Conservation (phyloP, 2,888 invertebrate species). For the Macaria liturata region DNA sequence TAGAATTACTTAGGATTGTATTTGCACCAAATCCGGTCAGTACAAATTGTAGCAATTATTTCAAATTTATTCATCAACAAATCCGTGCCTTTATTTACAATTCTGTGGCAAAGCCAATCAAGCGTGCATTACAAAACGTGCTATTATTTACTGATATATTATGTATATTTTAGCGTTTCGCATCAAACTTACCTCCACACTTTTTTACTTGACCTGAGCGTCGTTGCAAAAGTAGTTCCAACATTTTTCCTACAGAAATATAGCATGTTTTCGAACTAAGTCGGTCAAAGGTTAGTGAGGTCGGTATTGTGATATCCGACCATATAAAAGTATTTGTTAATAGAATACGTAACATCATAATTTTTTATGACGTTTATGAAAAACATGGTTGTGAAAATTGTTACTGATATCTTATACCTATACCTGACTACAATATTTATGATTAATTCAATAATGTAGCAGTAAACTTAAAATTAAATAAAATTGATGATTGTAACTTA, state of each 20-base stretch:
- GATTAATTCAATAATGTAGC: too few species aligned
- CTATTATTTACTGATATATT: slow-evolving; percentile 33
- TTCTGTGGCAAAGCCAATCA: slow-evolving; percentile 17
- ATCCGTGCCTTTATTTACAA: slow-evolving; percentile 29
- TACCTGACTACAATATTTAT: too few species aligned
- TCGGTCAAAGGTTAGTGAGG: slow-evolving; percentile 59
- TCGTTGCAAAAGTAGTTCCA: slow-evolving; percentile 57
- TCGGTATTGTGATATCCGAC: slow-evolving; percentile 31
- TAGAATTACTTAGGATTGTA: neutral
- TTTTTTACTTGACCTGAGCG: slow-evolving; percentile 39
- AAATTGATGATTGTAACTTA: too few species aligned
- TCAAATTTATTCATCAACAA: slow-evolving; percentile 16
- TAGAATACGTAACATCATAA: slow-evolving; percentile 12
- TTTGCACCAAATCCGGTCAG: slow-evolving; percentile 11
- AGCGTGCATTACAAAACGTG: slow-evolving; percentile 29
- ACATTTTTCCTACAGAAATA: slow-evolving; percentile 60
- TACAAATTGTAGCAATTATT: slow-evolving; percentile 9
- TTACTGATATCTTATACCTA: neutral
- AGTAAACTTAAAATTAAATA: too few species aligned
- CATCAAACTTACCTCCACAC: neutral
- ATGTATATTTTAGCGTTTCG: slow-evolving; percentile 21
- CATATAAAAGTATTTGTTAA: slow-evolving; percentile 12
- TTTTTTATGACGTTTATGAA: slow-evolving; percentile 7
- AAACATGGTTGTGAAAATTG: slow-evolving; percentile 10
- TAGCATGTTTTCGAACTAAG: slow-evolving; percentile 52